Conservation (phyloP, 2,797 vertebrate genomes). For the Peromyscus aztecus region DNA sequence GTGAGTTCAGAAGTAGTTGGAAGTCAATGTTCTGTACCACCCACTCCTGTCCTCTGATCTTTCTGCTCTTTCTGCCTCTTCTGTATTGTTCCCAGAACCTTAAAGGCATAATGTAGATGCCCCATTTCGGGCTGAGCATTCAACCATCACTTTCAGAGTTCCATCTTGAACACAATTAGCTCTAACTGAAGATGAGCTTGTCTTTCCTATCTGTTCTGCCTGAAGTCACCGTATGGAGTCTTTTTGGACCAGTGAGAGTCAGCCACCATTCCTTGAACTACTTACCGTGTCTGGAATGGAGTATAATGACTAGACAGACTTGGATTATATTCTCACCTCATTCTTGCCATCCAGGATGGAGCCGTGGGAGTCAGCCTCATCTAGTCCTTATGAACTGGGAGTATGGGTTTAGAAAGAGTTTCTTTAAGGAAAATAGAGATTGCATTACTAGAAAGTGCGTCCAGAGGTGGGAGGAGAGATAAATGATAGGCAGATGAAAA, state of each 20-base stretch:
- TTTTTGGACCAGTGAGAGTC: background rate
- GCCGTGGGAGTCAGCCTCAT: background rate
- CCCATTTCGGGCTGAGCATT: background rate
- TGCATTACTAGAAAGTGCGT: background rate
- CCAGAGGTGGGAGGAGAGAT: background rate
- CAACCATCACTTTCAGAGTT: background rate
- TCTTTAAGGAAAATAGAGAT: conserved; percentile 15
- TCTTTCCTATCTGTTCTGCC: background rate
- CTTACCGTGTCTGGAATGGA: background rate
- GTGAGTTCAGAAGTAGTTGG: background rate
- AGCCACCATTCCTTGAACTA: background rate
- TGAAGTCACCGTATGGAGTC: background rate
- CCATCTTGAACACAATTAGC: conserved; percentile 17
- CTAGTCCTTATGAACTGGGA: background rate
- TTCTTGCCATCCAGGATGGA: background rate
- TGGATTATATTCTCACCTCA: background rate
- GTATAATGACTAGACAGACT: background rate
- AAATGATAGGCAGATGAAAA: background rate
- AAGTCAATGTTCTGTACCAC: background rate
- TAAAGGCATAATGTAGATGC: background rate
- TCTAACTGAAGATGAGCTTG: background rate
- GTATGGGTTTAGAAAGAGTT: background rate
- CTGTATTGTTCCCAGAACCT: background rate
- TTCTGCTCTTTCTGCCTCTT: background rate
- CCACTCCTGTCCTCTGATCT: background rate